phyloP scores from a whole-genome alignment of 2,888 invertebrate species.

The Ypsolopha scabrella region DNA sequence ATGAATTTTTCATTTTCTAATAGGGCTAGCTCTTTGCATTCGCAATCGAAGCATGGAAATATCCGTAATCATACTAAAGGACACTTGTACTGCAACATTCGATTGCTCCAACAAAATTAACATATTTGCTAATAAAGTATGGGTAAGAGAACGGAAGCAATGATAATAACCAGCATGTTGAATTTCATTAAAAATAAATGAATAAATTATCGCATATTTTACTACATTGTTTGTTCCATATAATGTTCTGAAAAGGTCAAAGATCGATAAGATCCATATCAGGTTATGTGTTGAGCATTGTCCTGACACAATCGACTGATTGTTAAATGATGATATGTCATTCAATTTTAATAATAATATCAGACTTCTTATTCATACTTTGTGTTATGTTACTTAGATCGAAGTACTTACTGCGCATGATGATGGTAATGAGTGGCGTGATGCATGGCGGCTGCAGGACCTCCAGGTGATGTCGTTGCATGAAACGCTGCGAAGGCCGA shows the following conservation, averaged over 20 bases:
- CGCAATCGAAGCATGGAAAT: too few species aligned
- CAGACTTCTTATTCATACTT: too few species aligned
- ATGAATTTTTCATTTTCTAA: conserved; percentile 1
- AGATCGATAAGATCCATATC: too few species aligned
- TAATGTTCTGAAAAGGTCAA: too few species aligned
- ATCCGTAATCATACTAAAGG: neutral
- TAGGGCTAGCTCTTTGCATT: neutral
- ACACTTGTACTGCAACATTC: neutral
- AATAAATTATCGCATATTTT: too few species aligned
- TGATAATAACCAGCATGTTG: neutral
- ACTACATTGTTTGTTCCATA: too few species aligned
- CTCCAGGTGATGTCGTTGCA: conserved; percentile 71
- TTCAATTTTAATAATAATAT: too few species aligned
- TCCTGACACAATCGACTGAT: neutral
- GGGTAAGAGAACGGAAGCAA: neutral
- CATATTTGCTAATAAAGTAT: neutral
- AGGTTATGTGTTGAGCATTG: too few species aligned
- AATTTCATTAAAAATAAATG: neutral
- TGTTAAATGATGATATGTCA: conserved; percentile 1
- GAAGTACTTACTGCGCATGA: conserved; percentile 57
- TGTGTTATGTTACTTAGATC: too few species aligned
- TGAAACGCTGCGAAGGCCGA: conserved; percentile 73
- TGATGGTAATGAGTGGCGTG: conserved; percentile 67
- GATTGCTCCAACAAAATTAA: neutral
- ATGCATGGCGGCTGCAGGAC: conserved; percentile 69